phyloP scores from a whole-genome alignment of 2,888 invertebrate species.

The Frankliniella fusca region DNA sequence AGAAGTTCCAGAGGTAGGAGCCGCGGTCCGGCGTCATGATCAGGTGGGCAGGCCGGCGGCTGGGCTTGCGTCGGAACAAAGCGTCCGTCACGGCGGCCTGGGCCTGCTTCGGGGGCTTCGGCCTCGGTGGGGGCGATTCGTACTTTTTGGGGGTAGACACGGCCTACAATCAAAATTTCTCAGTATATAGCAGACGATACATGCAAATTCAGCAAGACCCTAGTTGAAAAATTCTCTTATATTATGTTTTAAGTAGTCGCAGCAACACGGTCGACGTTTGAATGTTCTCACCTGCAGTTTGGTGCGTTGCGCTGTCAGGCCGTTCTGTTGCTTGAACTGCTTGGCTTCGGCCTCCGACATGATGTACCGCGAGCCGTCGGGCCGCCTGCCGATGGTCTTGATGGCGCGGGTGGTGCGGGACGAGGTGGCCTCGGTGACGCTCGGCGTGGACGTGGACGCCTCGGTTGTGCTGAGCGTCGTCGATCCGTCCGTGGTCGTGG shows the following conservation, averaged over 20 bases:
- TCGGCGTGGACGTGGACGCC: background rate
- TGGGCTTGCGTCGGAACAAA: background rate
- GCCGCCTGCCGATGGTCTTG: conserved; percentile 1
- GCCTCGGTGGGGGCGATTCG: background rate
- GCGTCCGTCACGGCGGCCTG: background rate
- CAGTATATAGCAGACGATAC: too few relatives aligned
- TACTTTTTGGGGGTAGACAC: background rate
- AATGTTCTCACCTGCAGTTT: background rate
- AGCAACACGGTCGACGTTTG: background rate
- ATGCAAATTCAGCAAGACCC: too few relatives aligned
- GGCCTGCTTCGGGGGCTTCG: background rate
- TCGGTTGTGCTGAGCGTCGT: background rate
- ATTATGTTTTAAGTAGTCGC: background rate
- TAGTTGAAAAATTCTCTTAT: too few relatives aligned
- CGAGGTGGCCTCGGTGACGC: background rate
- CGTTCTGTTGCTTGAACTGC: conserved; percentile 9
- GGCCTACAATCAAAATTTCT: background rate
- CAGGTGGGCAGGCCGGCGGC: conserved; percentile 7
- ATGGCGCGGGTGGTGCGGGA: background rate
- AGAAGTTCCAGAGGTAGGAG: conserved; percentile 17
- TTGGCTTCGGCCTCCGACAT: background rate
- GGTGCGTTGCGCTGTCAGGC: background rate
- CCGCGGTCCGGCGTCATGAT: conserved; percentile 4
- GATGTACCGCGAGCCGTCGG: conserved; percentile 16
- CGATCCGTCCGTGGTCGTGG: background rate